Evolutionary conservation across 2,797 vertebrate genomes (phyloP), one percentile per base, ranked within the genome.

Genomic region (Apogon talboti): DNA sequence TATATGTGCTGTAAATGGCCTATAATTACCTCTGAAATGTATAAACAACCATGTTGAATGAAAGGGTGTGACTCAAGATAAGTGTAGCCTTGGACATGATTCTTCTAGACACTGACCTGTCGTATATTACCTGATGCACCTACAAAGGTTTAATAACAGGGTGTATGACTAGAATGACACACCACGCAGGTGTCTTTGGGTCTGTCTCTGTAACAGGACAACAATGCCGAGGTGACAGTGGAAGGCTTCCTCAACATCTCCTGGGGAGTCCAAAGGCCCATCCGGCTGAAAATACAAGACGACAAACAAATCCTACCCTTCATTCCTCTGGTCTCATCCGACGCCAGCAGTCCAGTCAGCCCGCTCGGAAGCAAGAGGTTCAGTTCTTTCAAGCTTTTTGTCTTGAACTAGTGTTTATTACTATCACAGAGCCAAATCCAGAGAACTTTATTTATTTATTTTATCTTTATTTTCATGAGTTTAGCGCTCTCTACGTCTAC

Each of bases 221-320:
- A 14, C 0, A 75, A 81, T 54, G 82, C 84, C 18, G 65, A 85
- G 48, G 87, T 95, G 81, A 87, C 92, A 50, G 88, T 97, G 15
- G 96, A 97, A 80, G 97, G 96, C 3, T 88, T 94, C 74, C 79
- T 98, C 74, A 94, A 95, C 1, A 92, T 99, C 83, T 97, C 92
- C 30, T 99, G 97, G 97, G 96, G 97, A 43, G 91, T 98, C 3
- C 89, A 87, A 15, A 89, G 89, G 73, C 96, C 95, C 3, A 98
- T 98, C 79, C 89, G 90, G 18, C 86, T 99, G 19, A 96, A 97
- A 91, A 96, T 98, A 76, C 96, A 98, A 78, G 96, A 98, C 72
- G 95, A 97, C 48, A 97, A 95, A 71, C 95, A 93, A 71, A 89
- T 82, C 7, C 76, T 90, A 18, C 85, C 93, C 7, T 88, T 92